A percentile compares a stretch with the other conserved stretches of the same genome.
These are phyloP conservation scores for Hyalella azteca DNA, from an alignment of 2,888 invertebrate genomes.

Conservation along the genomic window DNA sequence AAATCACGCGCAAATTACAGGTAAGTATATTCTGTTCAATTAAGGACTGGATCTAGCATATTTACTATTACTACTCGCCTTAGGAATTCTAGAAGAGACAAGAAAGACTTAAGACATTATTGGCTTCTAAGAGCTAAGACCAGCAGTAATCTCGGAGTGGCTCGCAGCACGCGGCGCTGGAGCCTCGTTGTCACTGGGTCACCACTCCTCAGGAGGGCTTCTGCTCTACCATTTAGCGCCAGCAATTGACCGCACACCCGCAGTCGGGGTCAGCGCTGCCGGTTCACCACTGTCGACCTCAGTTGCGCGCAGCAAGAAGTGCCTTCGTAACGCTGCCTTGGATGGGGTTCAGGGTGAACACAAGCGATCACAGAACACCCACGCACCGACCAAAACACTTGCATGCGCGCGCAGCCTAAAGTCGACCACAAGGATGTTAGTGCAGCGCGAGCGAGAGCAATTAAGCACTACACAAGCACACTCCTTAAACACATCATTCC, in stretches of 20 bases:
- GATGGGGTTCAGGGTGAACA: too few relatives aligned
- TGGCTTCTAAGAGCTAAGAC: slow-evolving; percentile 57
- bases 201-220: neutral
- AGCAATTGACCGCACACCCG: neutral
- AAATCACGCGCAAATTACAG: slow-evolving; percentile 35
- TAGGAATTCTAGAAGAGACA: slow-evolving; percentile 36
- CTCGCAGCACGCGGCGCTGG: too few relatives aligned
- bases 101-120: slow-evolving; percentile 57
- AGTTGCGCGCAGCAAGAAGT: neutral
- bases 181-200: neutral
- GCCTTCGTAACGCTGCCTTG: too few relatives aligned
- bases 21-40: slow-evolving; percentile 34
- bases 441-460: slow-evolving; percentile 23
- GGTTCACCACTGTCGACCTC: neutral
- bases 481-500: slow-evolving; percentile 16
- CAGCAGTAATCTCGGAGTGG: slow-evolving; percentile 43
- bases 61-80: slow-evolving; percentile 31
- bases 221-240: neutral
- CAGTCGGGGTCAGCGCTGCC: neutral
- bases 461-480: slow-evolving; percentile 1
- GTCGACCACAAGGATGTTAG: too few relatives aligned
- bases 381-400: too few relatives aligned
- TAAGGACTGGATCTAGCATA: slow-evolving; percentile 31
- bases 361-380: too few relatives aligned
- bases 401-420: too few relatives aligned